phyloP scores from a whole-genome alignment of 2,888 invertebrate genomes.

The Resseliella maxima region DNA sequence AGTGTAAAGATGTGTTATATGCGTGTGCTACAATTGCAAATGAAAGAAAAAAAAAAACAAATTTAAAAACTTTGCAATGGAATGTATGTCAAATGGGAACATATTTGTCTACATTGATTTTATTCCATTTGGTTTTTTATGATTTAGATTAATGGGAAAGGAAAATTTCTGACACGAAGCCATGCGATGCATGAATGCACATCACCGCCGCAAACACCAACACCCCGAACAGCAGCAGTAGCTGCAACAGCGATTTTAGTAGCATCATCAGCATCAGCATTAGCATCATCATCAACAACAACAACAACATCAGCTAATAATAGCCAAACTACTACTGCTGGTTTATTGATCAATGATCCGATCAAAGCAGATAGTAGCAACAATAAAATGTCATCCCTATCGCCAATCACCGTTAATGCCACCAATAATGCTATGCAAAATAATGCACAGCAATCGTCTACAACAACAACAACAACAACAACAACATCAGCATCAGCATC shows the following conservation, averaged over 20 bases:
- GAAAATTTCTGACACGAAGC: conserved; percentile 86
- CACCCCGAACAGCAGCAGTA: conserved; percentile 66
- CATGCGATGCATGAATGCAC: conserved; percentile 91
- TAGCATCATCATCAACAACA: conserved; percentile 59
- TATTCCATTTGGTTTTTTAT: not conserved
- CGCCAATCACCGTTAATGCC: conserved; percentile 61
- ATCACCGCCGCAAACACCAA: conserved; percentile 72
- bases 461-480: conserved; percentile 7
- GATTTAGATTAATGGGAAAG: conserved; percentile 68
- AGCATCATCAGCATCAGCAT: too few species aligned
- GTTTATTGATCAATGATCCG: conserved; percentile 15
- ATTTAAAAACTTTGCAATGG: too few species aligned
- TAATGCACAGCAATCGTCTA: conserved; percentile 38
- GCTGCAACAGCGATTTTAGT: too few species aligned
- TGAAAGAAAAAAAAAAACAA: too few species aligned
- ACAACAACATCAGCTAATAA: conserved; percentile 59
- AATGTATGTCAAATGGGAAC: too few species aligned
- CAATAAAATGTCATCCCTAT: conserved; percentile 38
- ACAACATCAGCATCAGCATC: too few species aligned
- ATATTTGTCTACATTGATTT: too few species aligned
- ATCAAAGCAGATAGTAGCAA: not conserved
- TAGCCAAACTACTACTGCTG: conserved; percentile 57
- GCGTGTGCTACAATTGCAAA: too few species aligned
- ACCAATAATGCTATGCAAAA: conserved; percentile 60
- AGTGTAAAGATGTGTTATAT: too few species aligned